phyloP scores from a whole-genome alignment of 2,797 vertebrate genomes.

The Cossypha niveicapilla region DNA sequence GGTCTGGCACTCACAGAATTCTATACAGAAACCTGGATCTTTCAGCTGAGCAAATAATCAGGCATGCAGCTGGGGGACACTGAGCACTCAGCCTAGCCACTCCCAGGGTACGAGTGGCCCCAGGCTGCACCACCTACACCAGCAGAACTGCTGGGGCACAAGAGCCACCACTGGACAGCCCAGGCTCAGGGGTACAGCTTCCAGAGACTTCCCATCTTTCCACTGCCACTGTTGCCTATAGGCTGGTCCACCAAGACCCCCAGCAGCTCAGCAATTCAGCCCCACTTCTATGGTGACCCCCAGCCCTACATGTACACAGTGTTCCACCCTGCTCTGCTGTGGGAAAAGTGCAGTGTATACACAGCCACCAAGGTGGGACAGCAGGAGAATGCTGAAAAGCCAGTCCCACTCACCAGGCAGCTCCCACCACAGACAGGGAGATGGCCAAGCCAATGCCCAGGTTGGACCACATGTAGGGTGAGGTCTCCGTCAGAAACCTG shows the following conservation, averaged over 20 bases:
- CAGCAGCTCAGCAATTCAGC: background rate
- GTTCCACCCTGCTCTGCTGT: background rate
- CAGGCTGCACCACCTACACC: background rate
- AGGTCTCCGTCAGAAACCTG: slow-evolving; percentile 98
- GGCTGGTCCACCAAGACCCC: background rate
- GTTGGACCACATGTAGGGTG: slow-evolving; percentile 97
- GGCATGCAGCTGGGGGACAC: background rate
- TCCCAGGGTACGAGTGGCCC: background rate
- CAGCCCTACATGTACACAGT: accelerated
- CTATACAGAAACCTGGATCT: background rate
- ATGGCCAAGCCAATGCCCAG: slow-evolving; percentile 95
- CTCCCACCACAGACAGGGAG: slow-evolving; percentile 95
- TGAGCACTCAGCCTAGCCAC: background rate
- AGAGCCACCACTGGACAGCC: background rate
- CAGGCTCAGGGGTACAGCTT: background rate
- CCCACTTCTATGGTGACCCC: background rate
- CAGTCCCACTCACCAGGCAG: slow-evolving; percentile 88
- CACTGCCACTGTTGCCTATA: background rate
- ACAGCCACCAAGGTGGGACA: background rate
- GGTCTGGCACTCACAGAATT: background rate
- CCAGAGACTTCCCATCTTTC: background rate
- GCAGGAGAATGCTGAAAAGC: background rate
- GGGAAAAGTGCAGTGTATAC: background rate
- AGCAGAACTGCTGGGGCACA: background rate
- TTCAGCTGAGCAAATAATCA: background rate